Evolutionary conservation across 2,113 vertebrate species (phyloP).

Genomic region (Cochlearius cochlearius): DNA sequence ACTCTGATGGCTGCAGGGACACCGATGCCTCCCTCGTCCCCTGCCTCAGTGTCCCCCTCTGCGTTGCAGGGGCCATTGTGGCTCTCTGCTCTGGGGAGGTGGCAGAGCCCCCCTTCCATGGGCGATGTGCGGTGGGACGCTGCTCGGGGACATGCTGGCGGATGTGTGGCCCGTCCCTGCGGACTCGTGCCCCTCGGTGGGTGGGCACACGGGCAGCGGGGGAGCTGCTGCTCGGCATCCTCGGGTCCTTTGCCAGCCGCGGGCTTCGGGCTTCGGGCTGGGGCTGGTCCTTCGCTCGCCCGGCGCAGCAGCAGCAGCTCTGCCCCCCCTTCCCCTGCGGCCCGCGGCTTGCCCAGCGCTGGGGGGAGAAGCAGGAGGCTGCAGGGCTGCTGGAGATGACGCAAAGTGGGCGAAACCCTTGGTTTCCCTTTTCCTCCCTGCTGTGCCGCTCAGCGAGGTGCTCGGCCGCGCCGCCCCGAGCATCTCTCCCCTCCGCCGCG

Average conservation of each 20-base stretch:
- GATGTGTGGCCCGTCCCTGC: fast-evolving
- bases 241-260: neutral
- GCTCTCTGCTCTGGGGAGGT: neutral
- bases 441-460: neutral
- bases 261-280: neutral
- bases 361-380: neutral
- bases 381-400: neutral
- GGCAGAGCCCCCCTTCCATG: neutral
- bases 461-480: fast-evolving
- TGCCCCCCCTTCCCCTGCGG: neutral
- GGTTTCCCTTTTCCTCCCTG: neutral
- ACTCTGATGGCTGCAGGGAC: neutral
- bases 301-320: neutral
- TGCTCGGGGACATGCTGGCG: fast-evolving
- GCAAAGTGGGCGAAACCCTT: fast-evolving
- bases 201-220: neutral
- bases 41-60: neutral
- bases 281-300: neutral
- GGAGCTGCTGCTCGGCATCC: neutral
- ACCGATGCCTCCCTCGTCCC: fast-evolving
- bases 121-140: fast-evolving
- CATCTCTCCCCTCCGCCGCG: fast-evolving
- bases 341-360: neutral
- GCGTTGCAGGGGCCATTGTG: fast-evolving
- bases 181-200: fast-evolving